Evolutionary conservation across 2,888 invertebrate genomes (phyloP), one percentile per base, ranked within the genome.

Genomic region (Orthonevra nobilis): DNA sequence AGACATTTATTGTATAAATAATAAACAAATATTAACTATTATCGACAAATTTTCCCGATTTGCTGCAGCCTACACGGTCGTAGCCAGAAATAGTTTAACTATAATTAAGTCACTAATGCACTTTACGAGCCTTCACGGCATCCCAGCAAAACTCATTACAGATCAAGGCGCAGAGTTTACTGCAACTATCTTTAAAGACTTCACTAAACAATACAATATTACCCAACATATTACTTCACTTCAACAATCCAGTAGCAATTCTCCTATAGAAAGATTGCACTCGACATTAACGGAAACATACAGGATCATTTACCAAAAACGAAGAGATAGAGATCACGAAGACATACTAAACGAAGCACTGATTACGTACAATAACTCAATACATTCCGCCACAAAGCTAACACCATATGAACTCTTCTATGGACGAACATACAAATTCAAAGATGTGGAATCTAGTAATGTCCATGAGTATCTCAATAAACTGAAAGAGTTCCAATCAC

Each of bases 261-360:
- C 60, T 5, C 81, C 48, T 44, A 81, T 66, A 10, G 82, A 56
- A 64, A 79, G 77, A 70, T 10, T 69, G 1, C 81, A 77, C 10
- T 81, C 75, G 0, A 77, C 58, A 1, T 10, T 81, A 2, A 81
- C 68, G 9, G 81, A 81, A 75, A 81, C 81, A 1, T 81, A 72
- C 10, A 10, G 79, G 12, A 56, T 81, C 20, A 68, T 82, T n/a
- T 50, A 14, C 36, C 63, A 7, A 74, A 72, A 32, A 15, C 50
- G 12, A 48, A 70, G 30, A 66, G 69, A 40, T 17, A 61, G 0
- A 54, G 64, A 73, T 6, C 68, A 81, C 17, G 54, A 68, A 6
- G 72, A 81, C 30, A 73, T 81, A 36, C 28, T 81, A n/a, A 17
- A 10, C 2, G 81, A 81, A 75, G 46, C 72, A 3, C 14, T 36